phyloP scores from a whole-genome alignment of 1,140 invertebrate genomes.

The Dreissena polymorpha region DNA sequence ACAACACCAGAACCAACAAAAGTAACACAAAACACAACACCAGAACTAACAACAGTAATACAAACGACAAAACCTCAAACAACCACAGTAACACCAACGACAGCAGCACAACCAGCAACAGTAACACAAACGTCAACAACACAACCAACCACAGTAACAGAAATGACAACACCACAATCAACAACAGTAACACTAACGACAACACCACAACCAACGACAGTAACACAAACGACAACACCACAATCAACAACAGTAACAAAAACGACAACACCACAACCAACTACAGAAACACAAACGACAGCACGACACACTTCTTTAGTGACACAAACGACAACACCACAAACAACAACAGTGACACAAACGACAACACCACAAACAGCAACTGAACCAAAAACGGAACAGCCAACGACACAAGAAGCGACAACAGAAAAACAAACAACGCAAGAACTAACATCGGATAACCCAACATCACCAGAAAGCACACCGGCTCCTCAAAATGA shows the following conservation, averaged over 20 bases:
- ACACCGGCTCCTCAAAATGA: background rate
- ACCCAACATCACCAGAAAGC: background rate
- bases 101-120: background rate
- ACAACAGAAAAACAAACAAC: constrained; percentile 1
- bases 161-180: background rate
- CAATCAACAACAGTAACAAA: background rate
- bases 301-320: background rate
- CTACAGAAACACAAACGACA: constrained; percentile 7
- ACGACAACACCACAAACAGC: background rate
- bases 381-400: background rate
- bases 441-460: background rate
- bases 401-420: background rate
- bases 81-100: background rate
- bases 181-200: background rate
- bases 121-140: background rate
- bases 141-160: background rate
- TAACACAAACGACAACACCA: background rate
- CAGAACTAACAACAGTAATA: background rate
- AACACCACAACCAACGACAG: background rate
- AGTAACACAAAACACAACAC: background rate
- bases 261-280: background rate
- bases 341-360: background rate
- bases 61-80: background rate
- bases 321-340: background rate
- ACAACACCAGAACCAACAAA: background rate